Evolutionary conservation across 1,140 invertebrate species (phyloP), one percentile per base, ranked within the genome.

Genomic region (Popillia japonica): DNA sequence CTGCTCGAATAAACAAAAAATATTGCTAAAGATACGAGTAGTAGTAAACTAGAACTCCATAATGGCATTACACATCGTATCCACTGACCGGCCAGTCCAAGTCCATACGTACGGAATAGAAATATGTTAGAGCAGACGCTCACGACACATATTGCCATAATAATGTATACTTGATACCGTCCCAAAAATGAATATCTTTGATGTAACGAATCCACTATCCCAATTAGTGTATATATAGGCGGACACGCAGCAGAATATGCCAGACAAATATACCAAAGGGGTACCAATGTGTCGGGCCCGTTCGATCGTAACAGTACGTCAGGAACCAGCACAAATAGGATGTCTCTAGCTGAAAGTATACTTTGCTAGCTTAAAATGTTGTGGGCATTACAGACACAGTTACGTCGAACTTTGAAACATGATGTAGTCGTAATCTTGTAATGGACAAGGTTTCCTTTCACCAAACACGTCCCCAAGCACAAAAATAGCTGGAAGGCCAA

Each of bases 1-100:
- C 7, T 68, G 2, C 8, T 68, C 8, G 61, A 68, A 68, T 68
- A 68, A 68, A 68, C 14, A 22, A 23, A 68, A 34, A 68, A 68
- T 68, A 68, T 8, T 34, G 61, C 61, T 10, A 68, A 14, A 23
- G 61, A 27, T 10, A 68, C 61, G 8, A 68, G 20, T 9, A 68
- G 4, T 34, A 68, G 22, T 34, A 68, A 10, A 10, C 22, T 9
- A n/a, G 61, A 17, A 27, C 22, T 27, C 61, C 20, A 68, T 1
- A 27, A 14, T 10, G 61, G 20, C 27, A 68, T 34, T 8, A 68
- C 22, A 68, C 61, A 68, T 34, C 17, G 10, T 14, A 3, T 68
- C 61, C 20, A 68, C 0, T 0, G 20, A 22, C 0, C 3, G 4
- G 10, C 59, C 11, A 64, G 10, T 7, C 10, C 23, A 27, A 0